phyloP scores from a whole-genome alignment of 2,888 invertebrate species.

The Trisateles emortualis region DNA sequence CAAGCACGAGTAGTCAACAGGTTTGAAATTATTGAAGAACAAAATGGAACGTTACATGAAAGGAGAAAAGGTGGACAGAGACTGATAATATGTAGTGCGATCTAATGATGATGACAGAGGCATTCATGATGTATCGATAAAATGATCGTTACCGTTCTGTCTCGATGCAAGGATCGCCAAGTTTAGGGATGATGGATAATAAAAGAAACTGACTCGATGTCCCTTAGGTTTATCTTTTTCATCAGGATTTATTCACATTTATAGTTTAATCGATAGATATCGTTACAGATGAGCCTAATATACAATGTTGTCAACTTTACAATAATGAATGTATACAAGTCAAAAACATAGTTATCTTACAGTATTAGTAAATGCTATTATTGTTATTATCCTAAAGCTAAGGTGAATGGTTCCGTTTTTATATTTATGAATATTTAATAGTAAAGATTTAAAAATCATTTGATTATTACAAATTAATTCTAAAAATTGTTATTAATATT shows the following conservation, averaged over 20 bases:
- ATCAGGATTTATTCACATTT: slow-evolving; percentile 85
- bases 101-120: slow-evolving; percentile 86
- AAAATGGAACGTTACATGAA: slow-evolving; percentile 67
- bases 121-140: slow-evolving; percentile 86
- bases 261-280: slow-evolving; percentile 81
- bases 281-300: slow-evolving; percentile 81
- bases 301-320: slow-evolving; percentile 80
- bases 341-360: slow-evolving; percentile 86
- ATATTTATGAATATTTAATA: slow-evolving; percentile 68
- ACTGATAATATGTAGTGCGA: slow-evolving; percentile 74
- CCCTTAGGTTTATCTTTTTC: slow-evolving; percentile 72
- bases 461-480: slow-evolving; percentile 58
- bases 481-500: slow-evolving; percentile 55
- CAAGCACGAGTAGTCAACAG: slow-evolving; percentile 74
- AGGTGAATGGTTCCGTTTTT: slow-evolving; percentile 80
- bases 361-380: slow-evolving; percentile 81
- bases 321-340: slow-evolving; percentile 85
- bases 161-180: slow-evolving; percentile 83
- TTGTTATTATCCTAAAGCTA: slow-evolving; percentile 84
- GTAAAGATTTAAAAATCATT: slow-evolving; percentile 64
- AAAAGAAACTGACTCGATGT: slow-evolving; percentile 77
- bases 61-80: slow-evolving; percentile 81
- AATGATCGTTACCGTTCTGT: slow-evolving; percentile 84
- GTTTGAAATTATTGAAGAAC: slow-evolving; percentile 61
- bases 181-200: slow-evolving; percentile 73